phyloP scores from a whole-genome alignment of 2,113 vertebrate genomes.

The Tetrao urogallus region DNA sequence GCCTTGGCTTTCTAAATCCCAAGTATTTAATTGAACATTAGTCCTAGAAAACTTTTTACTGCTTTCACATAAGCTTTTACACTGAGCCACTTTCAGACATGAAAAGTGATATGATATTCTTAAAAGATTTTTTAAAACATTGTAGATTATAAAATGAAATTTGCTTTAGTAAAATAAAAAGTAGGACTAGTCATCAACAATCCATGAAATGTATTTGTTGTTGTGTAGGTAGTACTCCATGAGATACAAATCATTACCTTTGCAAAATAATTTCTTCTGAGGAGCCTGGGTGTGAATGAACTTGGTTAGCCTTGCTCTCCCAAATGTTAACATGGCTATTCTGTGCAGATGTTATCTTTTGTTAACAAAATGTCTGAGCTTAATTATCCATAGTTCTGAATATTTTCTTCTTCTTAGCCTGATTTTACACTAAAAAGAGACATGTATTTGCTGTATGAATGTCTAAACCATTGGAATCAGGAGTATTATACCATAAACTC shows the following conservation, averaged over 20 bases:
- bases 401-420: neutral
- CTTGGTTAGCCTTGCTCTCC: neutral
- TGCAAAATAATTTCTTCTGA: neutral
- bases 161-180: neutral
- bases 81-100: neutral
- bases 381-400: neutral
- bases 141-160: neutral
- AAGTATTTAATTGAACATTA: neutral
- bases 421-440: neutral
- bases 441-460: neutral
- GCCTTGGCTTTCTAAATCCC: neutral
- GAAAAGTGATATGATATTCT: accelerated
- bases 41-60: neutral
- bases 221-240: neutral
- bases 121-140: neutral
- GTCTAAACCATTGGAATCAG: neutral
- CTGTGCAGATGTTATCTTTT: neutral
- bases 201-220: neutral
- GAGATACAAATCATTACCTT: neutral
- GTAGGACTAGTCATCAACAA: neutral
- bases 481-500: neutral
- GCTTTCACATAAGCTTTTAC: neutral
- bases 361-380: neutral
- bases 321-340: neutral
- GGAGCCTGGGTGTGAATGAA: neutral